Evolutionary conservation across 2,888 invertebrate genomes (phyloP).

Genomic region (Temnothorax unifasciatus): DNA sequence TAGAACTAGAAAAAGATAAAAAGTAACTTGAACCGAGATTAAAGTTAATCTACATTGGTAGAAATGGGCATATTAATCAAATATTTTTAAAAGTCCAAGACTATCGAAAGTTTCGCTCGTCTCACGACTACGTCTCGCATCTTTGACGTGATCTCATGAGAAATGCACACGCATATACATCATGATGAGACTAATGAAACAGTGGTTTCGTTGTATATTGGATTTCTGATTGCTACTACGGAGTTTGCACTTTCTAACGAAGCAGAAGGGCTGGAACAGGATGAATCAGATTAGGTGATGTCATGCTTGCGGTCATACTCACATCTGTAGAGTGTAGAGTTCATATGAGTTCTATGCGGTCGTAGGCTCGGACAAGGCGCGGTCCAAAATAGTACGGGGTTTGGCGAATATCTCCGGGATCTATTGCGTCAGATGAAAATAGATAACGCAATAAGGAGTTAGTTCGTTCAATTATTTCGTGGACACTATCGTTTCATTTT

Average conservation of each 20-base stretch:
- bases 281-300: slow-evolving; percentile 41
- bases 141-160: not conserved
- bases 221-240: slow-evolving; percentile 36
- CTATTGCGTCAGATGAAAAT: slow-evolving; percentile 34
- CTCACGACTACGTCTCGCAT: not conserved
- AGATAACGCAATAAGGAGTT: slow-evolving; percentile 30
- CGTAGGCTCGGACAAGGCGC: not conserved
- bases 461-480: slow-evolving; percentile 40
- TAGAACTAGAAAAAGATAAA: too few species aligned
- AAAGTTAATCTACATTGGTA: too few species aligned
- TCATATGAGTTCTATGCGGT: slow-evolving; percentile 3
- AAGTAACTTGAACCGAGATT: too few species aligned
- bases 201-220: slow-evolving; percentile 6
- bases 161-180: not conserved
- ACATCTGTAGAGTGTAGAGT: slow-evolving; percentile 5
- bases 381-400: slow-evolving; percentile 1
- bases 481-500: slow-evolving; percentile 8
- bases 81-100: not conserved
- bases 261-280: not conserved
- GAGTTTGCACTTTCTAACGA: slow-evolving; percentile 39
- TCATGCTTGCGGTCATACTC: slow-evolving; percentile 7
- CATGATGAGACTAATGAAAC: slow-evolving; percentile 26
- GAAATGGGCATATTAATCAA: too few species aligned
- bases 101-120: not conserved
- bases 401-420: slow-evolving; percentile 27